Base-by-base conservation (phyloP, 2,797 vertebrate species). In the Ctenopoma kingsleyae region DNA sequence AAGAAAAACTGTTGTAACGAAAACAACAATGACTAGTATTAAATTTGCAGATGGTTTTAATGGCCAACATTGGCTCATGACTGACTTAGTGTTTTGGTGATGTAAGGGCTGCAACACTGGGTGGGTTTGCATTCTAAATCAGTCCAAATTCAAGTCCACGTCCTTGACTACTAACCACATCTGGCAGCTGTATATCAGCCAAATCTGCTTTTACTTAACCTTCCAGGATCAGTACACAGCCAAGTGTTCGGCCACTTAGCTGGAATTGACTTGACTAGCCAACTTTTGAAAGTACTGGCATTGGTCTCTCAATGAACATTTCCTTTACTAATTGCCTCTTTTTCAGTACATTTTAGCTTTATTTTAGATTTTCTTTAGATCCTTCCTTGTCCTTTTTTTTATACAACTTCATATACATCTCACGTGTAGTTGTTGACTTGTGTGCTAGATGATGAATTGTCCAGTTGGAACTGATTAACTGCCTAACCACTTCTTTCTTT, bases 161-260 rank as follows among this genome's bases (percentile, higher is more conserved):
- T 74, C 12, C 47, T 44, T 0, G 15, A 69, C 50, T 52, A 63
- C 52, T 74, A 66, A 74, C 47, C 51, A 67, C 51, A 65, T 72
- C 69, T 84, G 60, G 67, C 66, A 66, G 55, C 51, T 19, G 19
- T n/a, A 23, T 1, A 40, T 12, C 38, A 71, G 67, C 44, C 67
- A 56, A 47, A 25, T 43, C 53, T 27, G 43, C 56, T 66, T 52
- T 25, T 51, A 1, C 59, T 53, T 60, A 49, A 58, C 62, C 44
- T 67, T 76, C n/a, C 22, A 60, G 47, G 48, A 68, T 74, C 63
- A 78, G 17, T 12, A 27, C 13, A 27, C 66, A 49, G 68, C 78
- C 70, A 79, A 67, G 36, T 48, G 41, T 17, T 43, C 62, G 60
- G 50, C 74, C 52, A 64, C 13, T 74, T 46, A 60, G 38, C 70